Percentiles rank a stretch among this genome's conserved stretches.
These are phyloP conservation scores for Pterois miles DNA, from an alignment of 2,797 vertebrate species.

Conservation along the genomic window DNA sequence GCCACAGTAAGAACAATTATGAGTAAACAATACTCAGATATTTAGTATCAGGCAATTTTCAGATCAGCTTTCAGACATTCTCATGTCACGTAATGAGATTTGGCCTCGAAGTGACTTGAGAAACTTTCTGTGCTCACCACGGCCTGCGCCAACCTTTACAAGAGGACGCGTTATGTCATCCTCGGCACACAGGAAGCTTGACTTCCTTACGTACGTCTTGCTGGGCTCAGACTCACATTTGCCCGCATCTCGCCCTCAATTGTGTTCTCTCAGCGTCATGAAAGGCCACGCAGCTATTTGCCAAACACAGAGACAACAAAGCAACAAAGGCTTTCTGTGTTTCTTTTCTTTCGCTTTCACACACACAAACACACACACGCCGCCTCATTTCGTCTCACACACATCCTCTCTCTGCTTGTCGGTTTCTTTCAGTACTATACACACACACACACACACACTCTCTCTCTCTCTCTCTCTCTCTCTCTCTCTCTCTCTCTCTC, in stretches of 20 bases:
- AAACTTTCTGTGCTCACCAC: not conserved
- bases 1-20: not conserved
- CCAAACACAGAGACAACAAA: slow-evolving; percentile 40
- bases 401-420: slow-evolving; percentile 6
- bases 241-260: not conserved
- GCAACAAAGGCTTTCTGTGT: slow-evolving; percentile 32
- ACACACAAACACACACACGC: slow-evolving; percentile 10
- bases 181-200: not conserved
- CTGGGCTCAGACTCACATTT: slow-evolving; percentile 7
- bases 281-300: slow-evolving; percentile 29
- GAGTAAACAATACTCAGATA: not conserved
- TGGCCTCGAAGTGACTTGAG: not conserved
- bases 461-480: no score
- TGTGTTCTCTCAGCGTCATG: slow-evolving; percentile 15
- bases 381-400: not conserved
- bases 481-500: no score
- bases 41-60: slow-evolving; percentile 13
- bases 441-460: not conserved
- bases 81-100: slow-evolving; percentile 9
- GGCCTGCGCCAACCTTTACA: slow-evolving; percentile 2
- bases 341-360: not conserved
- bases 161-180: slow-evolving; percentile 7
- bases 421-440: slow-evolving; percentile 17
- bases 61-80: slow-evolving; percentile 1
- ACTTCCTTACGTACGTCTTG: not conserved